These are phyloP conservation scores for Pocota personata DNA, from an alignment of 2,888 invertebrate species.

Conservation along the genomic window DNA sequence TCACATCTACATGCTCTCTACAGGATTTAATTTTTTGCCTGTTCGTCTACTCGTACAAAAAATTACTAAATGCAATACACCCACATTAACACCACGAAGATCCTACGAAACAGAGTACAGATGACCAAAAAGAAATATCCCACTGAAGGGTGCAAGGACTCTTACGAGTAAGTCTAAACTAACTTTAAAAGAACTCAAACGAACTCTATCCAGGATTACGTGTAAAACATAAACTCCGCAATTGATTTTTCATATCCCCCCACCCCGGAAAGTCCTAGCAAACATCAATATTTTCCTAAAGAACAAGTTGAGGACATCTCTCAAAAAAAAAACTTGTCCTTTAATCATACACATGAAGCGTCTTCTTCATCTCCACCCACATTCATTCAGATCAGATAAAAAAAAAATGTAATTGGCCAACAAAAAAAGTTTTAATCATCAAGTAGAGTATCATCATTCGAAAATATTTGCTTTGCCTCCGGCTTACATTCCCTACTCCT, in stretches of 20 bases:
- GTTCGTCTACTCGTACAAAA: too few species aligned
- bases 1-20: too few species aligned
- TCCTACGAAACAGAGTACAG: too few species aligned
- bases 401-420: constrained; percentile 39
- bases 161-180: background rate
- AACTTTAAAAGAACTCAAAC: background rate
- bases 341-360: constrained; percentile 4
- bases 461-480: constrained; percentile 58
- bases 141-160: background rate
- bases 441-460: constrained; percentile 30
- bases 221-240: background rate
- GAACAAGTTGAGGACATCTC: background rate
- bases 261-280: background rate
- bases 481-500: background rate
- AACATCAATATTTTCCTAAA: background rate
- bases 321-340: background rate
- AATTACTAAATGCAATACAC: too few species aligned
- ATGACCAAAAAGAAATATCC: too few species aligned
- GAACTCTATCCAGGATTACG: background rate
- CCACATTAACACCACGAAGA: too few species aligned
- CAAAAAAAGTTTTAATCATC: constrained; percentile 58
- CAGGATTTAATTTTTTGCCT: too few species aligned
- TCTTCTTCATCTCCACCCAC: background rate
- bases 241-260: background rate
- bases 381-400: background rate